Percentiles rank a stretch among this genome's conserved stretches.
phyloP scores from a whole-genome alignment of 2,113 vertebrate genomes.

The Saccopteryx bilineata region DNA sequence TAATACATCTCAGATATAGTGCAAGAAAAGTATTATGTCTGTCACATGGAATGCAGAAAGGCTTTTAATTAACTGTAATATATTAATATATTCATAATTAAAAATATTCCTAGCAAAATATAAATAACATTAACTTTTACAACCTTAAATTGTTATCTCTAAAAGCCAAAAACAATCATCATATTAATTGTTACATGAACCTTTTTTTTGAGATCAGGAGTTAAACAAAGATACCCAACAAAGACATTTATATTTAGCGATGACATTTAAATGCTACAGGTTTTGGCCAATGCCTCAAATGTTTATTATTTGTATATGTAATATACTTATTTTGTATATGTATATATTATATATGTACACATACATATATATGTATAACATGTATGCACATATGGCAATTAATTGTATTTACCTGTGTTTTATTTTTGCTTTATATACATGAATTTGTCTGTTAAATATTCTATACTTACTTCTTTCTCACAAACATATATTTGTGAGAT shows the following conservation, averaged over 20 bases:
- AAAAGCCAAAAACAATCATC: not conserved
- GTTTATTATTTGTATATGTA: not conserved
- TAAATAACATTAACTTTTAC: not conserved
- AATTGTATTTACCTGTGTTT: not conserved
- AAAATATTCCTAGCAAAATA: not conserved
- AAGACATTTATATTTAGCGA: not conserved
- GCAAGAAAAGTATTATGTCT: not conserved
- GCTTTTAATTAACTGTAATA: not conserved
- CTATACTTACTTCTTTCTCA: not conserved
- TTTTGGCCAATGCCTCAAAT: not conserved
- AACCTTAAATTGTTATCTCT: not conserved
- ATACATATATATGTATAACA: not conserved
- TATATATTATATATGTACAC: not conserved
- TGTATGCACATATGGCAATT: not conserved
- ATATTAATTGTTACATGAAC: not conserved
- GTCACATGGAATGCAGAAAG: not conserved
- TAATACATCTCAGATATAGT: not conserved
- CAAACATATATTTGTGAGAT: not conserved
- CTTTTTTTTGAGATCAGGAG: not conserved
- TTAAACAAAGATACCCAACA: not conserved
- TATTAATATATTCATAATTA: not conserved
- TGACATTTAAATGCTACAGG: not conserved
- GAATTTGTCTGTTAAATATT: not conserved
- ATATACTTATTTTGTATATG: not conserved
- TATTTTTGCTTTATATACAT: not conserved